A percentile compares a stretch with the other conserved stretches of the same genome.
These are phyloP conservation scores for Climacteris rufus DNA, from an alignment of 2,113 vertebrate genomes.

Conservation along the genomic window DNA sequence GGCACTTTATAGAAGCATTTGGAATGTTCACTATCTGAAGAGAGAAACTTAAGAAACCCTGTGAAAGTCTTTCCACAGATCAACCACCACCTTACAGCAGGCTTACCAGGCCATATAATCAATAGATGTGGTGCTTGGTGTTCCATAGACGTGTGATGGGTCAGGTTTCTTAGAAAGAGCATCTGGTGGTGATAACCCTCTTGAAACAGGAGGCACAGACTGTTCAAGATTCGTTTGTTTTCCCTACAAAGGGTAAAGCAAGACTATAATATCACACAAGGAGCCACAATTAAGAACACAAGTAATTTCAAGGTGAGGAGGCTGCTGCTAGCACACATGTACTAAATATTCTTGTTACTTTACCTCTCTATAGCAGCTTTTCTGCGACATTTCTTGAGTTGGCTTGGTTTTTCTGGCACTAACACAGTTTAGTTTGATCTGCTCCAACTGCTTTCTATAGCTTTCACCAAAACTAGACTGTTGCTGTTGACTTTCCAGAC, in stretches of 20 bases:
- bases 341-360: background rate
- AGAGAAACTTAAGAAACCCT: background rate
- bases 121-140: slow-evolving; percentile 70
- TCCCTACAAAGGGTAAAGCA: slow-evolving; percentile 56
- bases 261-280: background rate
- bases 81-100: accelerated
- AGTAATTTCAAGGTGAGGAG: accelerated
- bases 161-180: slow-evolving; percentile 29
- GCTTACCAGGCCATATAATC: slow-evolving; percentile 82
- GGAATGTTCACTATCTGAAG: background rate
- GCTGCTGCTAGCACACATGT: background rate
- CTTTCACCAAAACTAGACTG: slow-evolving; percentile 3
- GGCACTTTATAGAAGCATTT: background rate
- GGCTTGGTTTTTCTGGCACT: slow-evolving; percentile 19
- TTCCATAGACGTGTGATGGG: slow-evolving; percentile 70
- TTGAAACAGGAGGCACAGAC: slow-evolving; percentile 52
- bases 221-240: slow-evolving; percentile 69
- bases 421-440: slow-evolving; percentile 7
- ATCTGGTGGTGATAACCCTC: slow-evolving; percentile 68
- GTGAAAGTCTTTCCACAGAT: background rate
- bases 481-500: slow-evolving; percentile 37
- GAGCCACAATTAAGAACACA: background rate
- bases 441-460: slow-evolving; percentile 36
- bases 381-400: slow-evolving; percentile 20
- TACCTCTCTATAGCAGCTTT: slow-evolving; percentile 60